Percentiles rank a stretch among this genome's conserved stretches.
These are phyloP conservation scores for Cotesia chilonis DNA, from an alignment of 1,140 invertebrate genomes.

Conservation along the genomic window DNA sequence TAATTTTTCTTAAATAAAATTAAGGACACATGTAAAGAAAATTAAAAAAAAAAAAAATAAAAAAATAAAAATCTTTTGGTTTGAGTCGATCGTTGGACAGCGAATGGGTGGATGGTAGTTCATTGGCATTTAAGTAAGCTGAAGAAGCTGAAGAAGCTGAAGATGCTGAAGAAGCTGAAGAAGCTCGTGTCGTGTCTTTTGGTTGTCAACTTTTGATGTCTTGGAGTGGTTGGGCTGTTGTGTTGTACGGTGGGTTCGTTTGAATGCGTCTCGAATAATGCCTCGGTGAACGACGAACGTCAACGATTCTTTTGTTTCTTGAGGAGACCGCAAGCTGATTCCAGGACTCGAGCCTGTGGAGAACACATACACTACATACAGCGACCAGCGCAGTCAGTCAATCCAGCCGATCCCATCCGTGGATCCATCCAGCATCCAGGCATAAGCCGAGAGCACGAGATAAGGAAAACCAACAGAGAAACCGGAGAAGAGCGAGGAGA, in stretches of 20 bases:
- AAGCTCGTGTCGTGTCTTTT: conserved; percentile 26
- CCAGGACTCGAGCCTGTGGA: not conserved
- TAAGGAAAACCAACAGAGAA: not conserved
- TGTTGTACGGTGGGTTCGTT: conserved; percentile 53
- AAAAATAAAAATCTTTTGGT: too few relatives aligned
- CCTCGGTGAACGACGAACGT: conserved; percentile 56
- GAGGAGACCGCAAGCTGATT: conserved; percentile 34
- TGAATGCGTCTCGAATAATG: conserved; percentile 55
- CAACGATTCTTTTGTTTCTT: conserved; percentile 63
- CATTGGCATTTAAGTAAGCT: too few relatives aligned
- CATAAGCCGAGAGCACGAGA: conserved; percentile 35
- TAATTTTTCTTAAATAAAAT: too few relatives aligned
- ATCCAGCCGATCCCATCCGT: conserved; percentile 26
- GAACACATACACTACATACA: conserved; percentile 22
- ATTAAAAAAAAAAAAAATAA: too few relatives aligned
- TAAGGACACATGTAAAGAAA: too few relatives aligned
- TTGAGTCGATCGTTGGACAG: too few relatives aligned
- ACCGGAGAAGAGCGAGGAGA: conserved; percentile 27
- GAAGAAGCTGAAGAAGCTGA: conserved; percentile 3
- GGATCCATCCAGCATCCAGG: too few relatives aligned
- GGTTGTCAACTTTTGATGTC: conserved; percentile 56
- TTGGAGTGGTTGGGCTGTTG: conserved; percentile 31
- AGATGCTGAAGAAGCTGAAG: conserved; percentile 4
- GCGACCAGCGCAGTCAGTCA: conserved; percentile 51
- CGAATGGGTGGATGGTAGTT: too few relatives aligned